Conservation (phyloP, 1,140 invertebrate species). For the Caenorhabditis remanei region DNA sequence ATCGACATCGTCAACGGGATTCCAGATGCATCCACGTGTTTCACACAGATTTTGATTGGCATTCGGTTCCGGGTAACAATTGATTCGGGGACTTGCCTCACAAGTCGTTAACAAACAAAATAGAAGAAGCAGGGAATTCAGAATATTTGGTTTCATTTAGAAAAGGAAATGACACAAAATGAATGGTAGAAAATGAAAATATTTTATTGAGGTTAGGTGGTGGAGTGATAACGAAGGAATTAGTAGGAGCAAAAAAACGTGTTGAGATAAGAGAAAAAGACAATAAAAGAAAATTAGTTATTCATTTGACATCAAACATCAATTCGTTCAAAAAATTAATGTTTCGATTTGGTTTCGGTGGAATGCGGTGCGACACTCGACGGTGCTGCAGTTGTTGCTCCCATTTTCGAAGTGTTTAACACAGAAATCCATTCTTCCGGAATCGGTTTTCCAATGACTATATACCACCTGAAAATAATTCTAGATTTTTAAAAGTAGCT, state of each 20-base stretch:
- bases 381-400: background rate
- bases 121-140: background rate
- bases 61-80: conserved; percentile 62
- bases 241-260: conserved; percentile 21
- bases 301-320: background rate
- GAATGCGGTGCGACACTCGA: conserved; percentile 1
- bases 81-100: conserved; percentile 45
- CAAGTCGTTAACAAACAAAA: background rate
- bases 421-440: conserved; percentile 5
- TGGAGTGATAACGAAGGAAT: background rate
- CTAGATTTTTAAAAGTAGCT: background rate
- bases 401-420: background rate
- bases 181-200: background rate
- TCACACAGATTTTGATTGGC: conserved; percentile 60
- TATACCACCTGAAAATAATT: conserved; percentile 29
- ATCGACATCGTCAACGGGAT: conserved; percentile 13
- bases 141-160: background rate
- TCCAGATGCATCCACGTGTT: conserved; percentile 63
- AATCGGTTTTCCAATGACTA: conserved; percentile 22
- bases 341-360: background rate
- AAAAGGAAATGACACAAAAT: background rate
- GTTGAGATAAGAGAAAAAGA: background rate
- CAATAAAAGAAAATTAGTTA: too few relatives aligned
- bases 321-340: background rate
- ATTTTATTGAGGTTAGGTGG: background rate